phyloP scores from a whole-genome alignment of 2,888 invertebrate species.

The Catocala sponsa region DNA sequence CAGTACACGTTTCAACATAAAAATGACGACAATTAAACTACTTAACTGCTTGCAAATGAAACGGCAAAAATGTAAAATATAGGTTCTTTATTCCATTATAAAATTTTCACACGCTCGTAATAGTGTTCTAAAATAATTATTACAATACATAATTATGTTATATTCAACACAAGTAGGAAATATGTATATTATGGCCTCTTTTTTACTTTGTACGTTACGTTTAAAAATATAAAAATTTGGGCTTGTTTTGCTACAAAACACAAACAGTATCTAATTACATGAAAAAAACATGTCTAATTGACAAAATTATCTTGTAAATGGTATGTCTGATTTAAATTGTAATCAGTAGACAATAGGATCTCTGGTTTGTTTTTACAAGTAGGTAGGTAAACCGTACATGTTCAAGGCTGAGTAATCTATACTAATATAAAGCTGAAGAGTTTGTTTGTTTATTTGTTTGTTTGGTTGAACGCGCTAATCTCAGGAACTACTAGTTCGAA shows the following conservation, averaged over 20 bases:
- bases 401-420: constrained; percentile 32
- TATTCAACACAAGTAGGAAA: constrained; percentile 37
- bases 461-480: no score
- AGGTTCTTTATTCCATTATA: constrained; percentile 54
- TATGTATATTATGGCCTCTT: constrained; percentile 47
- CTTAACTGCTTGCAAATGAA: constrained; percentile 29
- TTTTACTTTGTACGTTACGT: constrained; percentile 49
- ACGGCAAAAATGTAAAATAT: constrained; percentile 28
- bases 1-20: no score
- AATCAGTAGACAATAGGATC: constrained; percentile 7
- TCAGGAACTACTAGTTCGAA: no score
- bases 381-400: no score
- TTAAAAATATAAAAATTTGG: constrained; percentile 20
- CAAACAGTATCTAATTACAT: constrained; percentile 28
- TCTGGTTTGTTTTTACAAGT: constrained; percentile 11
- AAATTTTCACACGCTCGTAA: constrained; percentile 49
- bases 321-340: constrained; percentile 25
- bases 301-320: constrained; percentile 49
- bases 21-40: background rate
- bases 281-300: constrained; percentile 46
- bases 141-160: constrained; percentile 29
- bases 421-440: no score
- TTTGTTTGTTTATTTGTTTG: no score
- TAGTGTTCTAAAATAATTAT: constrained; percentile 35
- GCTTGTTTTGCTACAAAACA: constrained; percentile 11